Percentiles rank a stretch among this genome's conserved stretches.
Evolutionary conservation across 2,113 vertebrate genomes (phyloP).

Genomic region (Xenopus borealis): DNA sequence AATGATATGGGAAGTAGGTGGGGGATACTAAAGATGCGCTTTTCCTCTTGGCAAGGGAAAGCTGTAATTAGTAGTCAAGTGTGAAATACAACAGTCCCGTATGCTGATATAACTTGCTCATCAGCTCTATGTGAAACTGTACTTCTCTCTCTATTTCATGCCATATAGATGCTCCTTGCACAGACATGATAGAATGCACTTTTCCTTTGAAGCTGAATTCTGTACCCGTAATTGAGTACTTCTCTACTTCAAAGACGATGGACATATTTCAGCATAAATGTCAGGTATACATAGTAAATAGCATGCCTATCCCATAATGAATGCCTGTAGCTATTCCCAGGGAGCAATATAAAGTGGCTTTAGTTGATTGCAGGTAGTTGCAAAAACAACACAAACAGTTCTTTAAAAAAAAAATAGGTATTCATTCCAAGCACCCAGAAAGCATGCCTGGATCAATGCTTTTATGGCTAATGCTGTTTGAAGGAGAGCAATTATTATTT

Average conservation of each 20-base stretch:
- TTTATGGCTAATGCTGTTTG: too few species aligned
- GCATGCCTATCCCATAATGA: constrained; percentile 26
- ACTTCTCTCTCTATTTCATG: constrained; percentile 20
- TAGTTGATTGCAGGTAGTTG: constrained; percentile 19
- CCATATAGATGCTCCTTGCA: constrained; percentile 16
- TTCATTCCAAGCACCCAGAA: too few species aligned
- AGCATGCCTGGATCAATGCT: too few species aligned
- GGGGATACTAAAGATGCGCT: background rate
- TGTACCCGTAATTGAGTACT: constrained; percentile 13
- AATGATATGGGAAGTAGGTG: constrained; percentile 7
- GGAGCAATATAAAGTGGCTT: constrained; percentile 9
- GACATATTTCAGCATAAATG: constrained; percentile 9
- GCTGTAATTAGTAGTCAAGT: constrained; percentile 5
- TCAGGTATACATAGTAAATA: constrained; percentile 20
- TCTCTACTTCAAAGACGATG: constrained; percentile 30
- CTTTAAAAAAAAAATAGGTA: background rate
- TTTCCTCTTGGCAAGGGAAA: constrained; percentile 14
- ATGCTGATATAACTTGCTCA: constrained; percentile 22
- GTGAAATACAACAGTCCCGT: constrained; percentile 1
- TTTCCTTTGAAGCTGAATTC: constrained; percentile 24
- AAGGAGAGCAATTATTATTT: too few species aligned
- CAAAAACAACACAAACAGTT: constrained; percentile 7
- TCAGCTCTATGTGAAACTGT: constrained; percentile 5
- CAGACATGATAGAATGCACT: constrained; percentile 26
- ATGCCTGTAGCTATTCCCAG: constrained; percentile 1